phyloP scores from a whole-genome alignment of 2,113 vertebrate species.

The Nipponia nippon region DNA sequence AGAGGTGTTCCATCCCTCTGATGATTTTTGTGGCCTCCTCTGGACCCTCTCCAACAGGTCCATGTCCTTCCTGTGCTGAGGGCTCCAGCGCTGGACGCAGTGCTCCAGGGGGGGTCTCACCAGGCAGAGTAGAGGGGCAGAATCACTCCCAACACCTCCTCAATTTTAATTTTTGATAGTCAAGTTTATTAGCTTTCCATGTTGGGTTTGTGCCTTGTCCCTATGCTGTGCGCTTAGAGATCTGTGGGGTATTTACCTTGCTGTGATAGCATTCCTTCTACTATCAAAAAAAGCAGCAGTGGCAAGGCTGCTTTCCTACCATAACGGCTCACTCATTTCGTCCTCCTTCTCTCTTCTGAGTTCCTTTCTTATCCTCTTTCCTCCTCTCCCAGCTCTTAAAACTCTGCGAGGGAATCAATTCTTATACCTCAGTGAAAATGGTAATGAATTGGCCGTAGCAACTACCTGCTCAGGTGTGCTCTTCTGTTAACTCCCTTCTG shows the following conservation, averaged over 20 bases:
- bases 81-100: too few relatives aligned
- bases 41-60: too few relatives aligned
- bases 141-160: not conserved
- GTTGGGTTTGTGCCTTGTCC: not conserved
- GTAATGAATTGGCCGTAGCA: not conserved
- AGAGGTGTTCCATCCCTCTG: too few relatives aligned
- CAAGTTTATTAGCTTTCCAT: not conserved
- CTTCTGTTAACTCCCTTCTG: not conserved
- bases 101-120: too few relatives aligned
- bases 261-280: not conserved
- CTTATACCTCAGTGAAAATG: not conserved
- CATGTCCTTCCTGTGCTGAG: too few relatives aligned
- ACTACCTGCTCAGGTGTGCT: not conserved
- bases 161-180: not conserved
- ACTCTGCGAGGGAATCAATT: not conserved
- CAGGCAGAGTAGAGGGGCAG: too few relatives aligned
- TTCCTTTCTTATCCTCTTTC: not conserved
- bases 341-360: not conserved
- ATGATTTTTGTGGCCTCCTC: too few relatives aligned
- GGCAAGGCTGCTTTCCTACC: not conserved
- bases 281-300: not conserved
- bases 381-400: not conserved
- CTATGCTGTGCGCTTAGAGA: not conserved
- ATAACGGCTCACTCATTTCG: not conserved
- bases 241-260: not conserved